Percentiles rank a stretch among this genome's conserved stretches.
Evolutionary conservation across 2,888 invertebrate genomes (phyloP).

Genomic region (Acronicta aceris): DNA sequence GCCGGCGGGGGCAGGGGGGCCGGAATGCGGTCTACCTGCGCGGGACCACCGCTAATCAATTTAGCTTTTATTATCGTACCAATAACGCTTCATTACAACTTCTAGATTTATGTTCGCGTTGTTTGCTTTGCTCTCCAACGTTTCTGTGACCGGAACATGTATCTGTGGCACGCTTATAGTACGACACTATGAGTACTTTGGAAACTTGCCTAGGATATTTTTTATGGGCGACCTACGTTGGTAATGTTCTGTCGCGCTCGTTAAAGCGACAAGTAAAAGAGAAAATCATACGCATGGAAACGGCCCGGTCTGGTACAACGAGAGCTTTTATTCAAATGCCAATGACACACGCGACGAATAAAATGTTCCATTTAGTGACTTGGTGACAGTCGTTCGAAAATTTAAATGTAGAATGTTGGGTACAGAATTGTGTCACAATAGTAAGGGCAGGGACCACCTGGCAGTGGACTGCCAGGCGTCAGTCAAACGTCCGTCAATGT

Average conservation of each 20-base stretch:
- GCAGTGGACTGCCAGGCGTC: conserved; percentile 64
- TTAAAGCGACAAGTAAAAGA: conserved; percentile 62
- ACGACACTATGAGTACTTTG: conserved; percentile 53
- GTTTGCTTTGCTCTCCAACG: conserved; percentile 73
- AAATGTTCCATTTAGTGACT: conserved; percentile 51
- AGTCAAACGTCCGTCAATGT: conserved; percentile 72
- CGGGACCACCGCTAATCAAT: conserved; percentile 87
- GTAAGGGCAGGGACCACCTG: conserved; percentile 69
- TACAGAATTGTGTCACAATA: conserved; percentile 55
- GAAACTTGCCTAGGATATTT: conserved; percentile 70
- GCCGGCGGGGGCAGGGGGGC: conserved; percentile 57
- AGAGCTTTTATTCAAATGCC: conserved; percentile 59
- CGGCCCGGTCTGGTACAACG: conserved; percentile 58
- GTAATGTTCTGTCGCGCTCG: conserved; percentile 61
- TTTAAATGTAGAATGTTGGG: conserved; percentile 54
- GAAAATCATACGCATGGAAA: conserved; percentile 61
- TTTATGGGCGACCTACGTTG: conserved; percentile 61
- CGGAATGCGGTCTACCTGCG: conserved; percentile 88
- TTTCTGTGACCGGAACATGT: conserved; percentile 66
- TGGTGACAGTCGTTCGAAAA: conserved; percentile 53
- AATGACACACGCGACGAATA: conserved; percentile 62
- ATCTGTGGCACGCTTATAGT: conserved; percentile 47
- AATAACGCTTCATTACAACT: conserved; percentile 86
- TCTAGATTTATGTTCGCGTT: conserved; percentile 75
- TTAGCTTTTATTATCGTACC: conserved; percentile 87